phyloP scores from a whole-genome alignment of 2,888 invertebrate species.

The Xanthia icteritia region DNA sequence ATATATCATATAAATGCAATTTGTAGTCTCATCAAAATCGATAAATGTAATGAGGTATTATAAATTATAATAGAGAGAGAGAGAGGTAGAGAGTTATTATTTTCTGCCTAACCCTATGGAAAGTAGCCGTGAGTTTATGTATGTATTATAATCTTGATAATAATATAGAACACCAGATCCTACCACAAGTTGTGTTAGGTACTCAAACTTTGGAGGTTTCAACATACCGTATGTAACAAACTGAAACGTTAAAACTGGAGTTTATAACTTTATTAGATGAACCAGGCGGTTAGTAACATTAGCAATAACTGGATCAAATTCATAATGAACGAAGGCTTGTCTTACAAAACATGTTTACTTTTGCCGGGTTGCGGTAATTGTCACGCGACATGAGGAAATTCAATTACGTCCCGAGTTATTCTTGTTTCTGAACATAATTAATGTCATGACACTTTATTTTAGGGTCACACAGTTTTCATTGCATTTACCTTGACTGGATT shows the following conservation, averaged over 20 bases:
- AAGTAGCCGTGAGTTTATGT: not conserved
- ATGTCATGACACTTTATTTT: constrained; percentile 48
- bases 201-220: not conserved
- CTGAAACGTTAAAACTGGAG: constrained; percentile 3
- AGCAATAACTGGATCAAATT: constrained; percentile 41
- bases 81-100: not conserved
- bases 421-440: constrained; percentile 54
- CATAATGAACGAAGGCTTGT: constrained; percentile 45
- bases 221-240: not conserved
- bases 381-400: constrained; percentile 64
- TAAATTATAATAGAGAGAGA: not conserved
- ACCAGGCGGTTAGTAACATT: constrained; percentile 11
- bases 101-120: not conserved
- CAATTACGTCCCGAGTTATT: constrained; percentile 60
- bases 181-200: constrained; percentile 1
- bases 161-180: constrained; percentile 6
- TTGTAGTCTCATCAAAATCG: not conserved
- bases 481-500: constrained; percentile 15
- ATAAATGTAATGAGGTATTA: not conserved
- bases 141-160: not conserved
- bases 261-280: constrained; percentile 36
- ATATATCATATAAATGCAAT: not conserved
- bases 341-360: constrained; percentile 43
- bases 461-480: constrained; percentile 43
- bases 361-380: constrained; percentile 52